A percentile compares a stretch with the other conserved stretches of the same genome.
These are phyloP conservation scores for Periplaneta americana DNA, from an alignment of 1,140 invertebrate genomes.

Conservation along the genomic window DNA sequence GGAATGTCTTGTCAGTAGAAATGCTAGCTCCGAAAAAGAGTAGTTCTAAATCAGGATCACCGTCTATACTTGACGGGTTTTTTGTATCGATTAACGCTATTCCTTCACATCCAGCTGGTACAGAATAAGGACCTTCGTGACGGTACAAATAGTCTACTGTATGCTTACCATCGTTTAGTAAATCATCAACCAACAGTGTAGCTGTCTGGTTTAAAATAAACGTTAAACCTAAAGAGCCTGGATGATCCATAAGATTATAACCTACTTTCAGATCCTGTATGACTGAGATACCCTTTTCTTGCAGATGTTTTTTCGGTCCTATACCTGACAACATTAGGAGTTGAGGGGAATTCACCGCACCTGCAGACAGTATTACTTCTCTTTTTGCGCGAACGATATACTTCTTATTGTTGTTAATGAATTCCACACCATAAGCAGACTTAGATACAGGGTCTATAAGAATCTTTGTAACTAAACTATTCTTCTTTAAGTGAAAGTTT, in stretches of 20 bases:
- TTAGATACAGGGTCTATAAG: constrained; percentile 61
- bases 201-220: constrained; percentile 54
- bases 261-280: constrained; percentile 69
- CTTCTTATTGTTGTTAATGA: constrained; percentile 44
- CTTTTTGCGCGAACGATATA: constrained; percentile 53
- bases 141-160: constrained; percentile 42
- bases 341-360: constrained; percentile 51
- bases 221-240: constrained; percentile 59
- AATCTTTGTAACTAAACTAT: constrained; percentile 60
- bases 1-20: constrained; percentile 41
- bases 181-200: constrained; percentile 21
- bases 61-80: constrained; percentile 50
- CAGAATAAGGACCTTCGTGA: constrained; percentile 62
- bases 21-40: constrained; percentile 53
- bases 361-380: constrained; percentile 69
- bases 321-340: constrained; percentile 52
- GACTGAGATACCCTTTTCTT: constrained; percentile 50
- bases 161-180: constrained; percentile 25
- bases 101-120: constrained; percentile 77
- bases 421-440: constrained; percentile 59
- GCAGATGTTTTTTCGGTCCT: constrained; percentile 63
- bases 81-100: constrained; percentile 68
- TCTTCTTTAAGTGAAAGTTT: constrained; percentile 60
- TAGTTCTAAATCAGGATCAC: constrained; percentile 70
- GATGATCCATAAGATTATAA: constrained; percentile 73